Evolutionary conservation across 2,797 vertebrate genomes (phyloP).

Genomic region (Anisognathus igniventris): DNA sequence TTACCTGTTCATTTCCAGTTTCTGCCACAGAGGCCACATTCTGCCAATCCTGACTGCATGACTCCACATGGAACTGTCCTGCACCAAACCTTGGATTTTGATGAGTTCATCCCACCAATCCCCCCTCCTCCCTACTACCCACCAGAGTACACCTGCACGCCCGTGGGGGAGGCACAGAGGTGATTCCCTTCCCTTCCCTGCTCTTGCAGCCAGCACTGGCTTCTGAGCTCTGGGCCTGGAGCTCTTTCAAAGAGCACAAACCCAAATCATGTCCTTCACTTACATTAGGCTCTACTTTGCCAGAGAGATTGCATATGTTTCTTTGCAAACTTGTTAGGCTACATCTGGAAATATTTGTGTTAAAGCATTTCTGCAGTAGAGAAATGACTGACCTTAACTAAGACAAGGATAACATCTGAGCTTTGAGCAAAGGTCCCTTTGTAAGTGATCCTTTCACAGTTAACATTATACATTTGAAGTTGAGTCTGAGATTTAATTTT

Average conservation of each 20-base stretch:
- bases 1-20: conserved; percentile 79
- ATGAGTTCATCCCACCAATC: conserved; percentile 95
- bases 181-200: conserved; percentile 43
- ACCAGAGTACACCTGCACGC: conserved; percentile 94
- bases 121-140: conserved; percentile 97
- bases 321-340: background rate
- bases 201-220: fast-evolving
- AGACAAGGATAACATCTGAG: background rate
- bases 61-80: conserved; percentile 89
- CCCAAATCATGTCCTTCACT: background rate
- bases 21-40: conserved; percentile 87
- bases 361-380: background rate
- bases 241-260: background rate
- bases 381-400: background rate
- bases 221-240: background rate
- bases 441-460: background rate
- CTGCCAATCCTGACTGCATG: conserved; percentile 87
- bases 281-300: background rate
- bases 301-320: fast-evolving
- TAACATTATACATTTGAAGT: background rate
- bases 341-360: background rate
- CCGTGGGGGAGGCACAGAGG: conserved; percentile 89
- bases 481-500: background rate
- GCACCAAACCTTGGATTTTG: conserved; percentile 94
- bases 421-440: background rate